phyloP scores from a whole-genome alignment of 2,113 vertebrate species.

The Amphilophus citrinellus region DNA sequence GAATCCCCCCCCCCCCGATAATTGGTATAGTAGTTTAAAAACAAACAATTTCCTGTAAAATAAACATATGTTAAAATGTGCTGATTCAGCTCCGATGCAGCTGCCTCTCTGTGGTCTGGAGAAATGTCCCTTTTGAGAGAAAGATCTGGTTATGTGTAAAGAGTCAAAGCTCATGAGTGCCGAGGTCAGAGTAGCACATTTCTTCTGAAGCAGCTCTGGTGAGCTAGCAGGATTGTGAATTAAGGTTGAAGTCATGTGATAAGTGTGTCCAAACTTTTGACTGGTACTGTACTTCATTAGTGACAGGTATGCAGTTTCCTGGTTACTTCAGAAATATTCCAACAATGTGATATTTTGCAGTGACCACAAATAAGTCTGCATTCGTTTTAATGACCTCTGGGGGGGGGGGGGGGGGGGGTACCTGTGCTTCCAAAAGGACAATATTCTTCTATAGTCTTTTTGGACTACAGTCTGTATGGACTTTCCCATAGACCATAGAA shows the following conservation, averaged over 20 bases:
- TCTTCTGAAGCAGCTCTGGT: neutral
- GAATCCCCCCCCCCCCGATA: neutral
- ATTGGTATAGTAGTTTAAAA: neutral
- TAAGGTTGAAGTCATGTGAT: neutral
- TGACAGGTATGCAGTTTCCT: neutral
- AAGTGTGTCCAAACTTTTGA: too few species aligned
- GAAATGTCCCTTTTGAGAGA: neutral
- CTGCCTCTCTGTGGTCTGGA: neutral
- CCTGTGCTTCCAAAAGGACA: neutral
- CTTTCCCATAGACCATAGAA: too few species aligned
- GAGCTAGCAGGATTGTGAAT: neutral
- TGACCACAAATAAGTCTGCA: neutral
- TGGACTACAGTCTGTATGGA: too few species aligned
- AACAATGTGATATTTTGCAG: neutral
- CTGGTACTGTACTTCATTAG: neutral
- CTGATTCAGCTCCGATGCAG: neutral
- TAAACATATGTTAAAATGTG: neutral
- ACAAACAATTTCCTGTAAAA: neutral
- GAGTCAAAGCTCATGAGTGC: neutral
- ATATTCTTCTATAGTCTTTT: too few species aligned
- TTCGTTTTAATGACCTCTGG: neutral
- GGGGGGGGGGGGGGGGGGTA: neutral
- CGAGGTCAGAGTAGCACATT: neutral
- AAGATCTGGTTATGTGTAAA: rapidly evolving
- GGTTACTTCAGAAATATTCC: neutral